Evolutionary conservation across 2,113 vertebrate species (phyloP), one percentile per base, ranked within the genome.

Genomic region (Neodon shergylaensis): DNA sequence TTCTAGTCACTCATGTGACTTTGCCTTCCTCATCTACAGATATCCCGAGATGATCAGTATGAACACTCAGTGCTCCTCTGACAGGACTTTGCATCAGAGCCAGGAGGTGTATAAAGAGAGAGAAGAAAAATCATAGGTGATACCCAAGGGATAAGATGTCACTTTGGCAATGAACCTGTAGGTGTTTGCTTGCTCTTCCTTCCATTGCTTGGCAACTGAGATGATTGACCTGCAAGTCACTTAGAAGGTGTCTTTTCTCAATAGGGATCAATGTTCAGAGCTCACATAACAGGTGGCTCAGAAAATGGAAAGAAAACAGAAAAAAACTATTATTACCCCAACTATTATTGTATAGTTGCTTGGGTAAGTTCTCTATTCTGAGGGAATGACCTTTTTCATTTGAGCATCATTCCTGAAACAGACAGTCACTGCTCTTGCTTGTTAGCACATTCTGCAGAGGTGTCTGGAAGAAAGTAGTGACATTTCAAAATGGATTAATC

Each of bases 401-500:
- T 90, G n/a, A n/a, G 4, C 63, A 21, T 82, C 1, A 0, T 84
- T 90, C 49, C 84, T 58, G 68, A 76, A 94, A 79, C 84, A 92
- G 52, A 52, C 63, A 33, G 49, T 93, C 87, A 47, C 39, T 42
- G 19, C 70, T 33, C 68, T 73, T 33, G 79, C 95, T 96, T 94
- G 36, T 81, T 93, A 92, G 76, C 44, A 42, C n/a, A 26, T 89
- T 95, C 66, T 91, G 54, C 8, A 7, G 86, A 83, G 26, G 28
- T 76, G 12, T 90, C 94, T 74, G 61, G 77, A 95, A 12, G 70
- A 77, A 88, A 92, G 42, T 54, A 78, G 82, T 96, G 78, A 79
- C 86, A 94, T 96, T 94, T 94, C 85, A 86, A 78, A 94, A 63
- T 65, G 49, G 54, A 89, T 78, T 92, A 92, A 49, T 74, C 86